Conservation (phyloP, 1,140 invertebrate genomes). For the Dysdera silvatica region DNA sequence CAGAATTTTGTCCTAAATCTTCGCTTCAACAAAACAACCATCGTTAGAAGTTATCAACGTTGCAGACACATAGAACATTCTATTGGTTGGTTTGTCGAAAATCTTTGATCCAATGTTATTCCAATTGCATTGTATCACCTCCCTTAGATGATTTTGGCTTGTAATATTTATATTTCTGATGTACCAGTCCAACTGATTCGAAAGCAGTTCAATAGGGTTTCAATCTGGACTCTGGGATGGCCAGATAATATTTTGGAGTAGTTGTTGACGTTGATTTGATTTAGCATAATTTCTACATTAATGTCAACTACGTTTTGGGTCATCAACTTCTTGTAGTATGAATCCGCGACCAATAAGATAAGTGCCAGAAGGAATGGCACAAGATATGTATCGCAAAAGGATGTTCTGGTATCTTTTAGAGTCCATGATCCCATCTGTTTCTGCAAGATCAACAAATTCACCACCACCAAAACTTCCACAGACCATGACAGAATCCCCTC, state of each 20-base stretch:
- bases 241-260: background rate
- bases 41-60: too few relatives aligned
- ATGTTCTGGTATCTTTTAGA: background rate
- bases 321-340: too few relatives aligned
- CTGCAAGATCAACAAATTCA: background rate
- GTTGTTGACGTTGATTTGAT: background rate
- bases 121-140: too few relatives aligned
- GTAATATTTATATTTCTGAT: background rate
- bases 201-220: background rate
- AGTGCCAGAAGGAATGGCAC: background rate
- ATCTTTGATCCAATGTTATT: too few relatives aligned
- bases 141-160: background rate
- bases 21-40: too few relatives aligned
- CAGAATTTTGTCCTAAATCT: too few relatives aligned
- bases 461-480: background rate
- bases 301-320: background rate
- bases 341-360: background rate
- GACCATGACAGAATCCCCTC: background rate
- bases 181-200: background rate
- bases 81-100: too few relatives aligned
- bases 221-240: background rate
- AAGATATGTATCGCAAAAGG: background rate
- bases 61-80: too few relatives aligned
- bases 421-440: background rate
- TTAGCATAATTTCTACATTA: background rate